Evolutionary conservation across 2,888 invertebrate genomes (phyloP).

Genomic region (Acronicta psi): DNA sequence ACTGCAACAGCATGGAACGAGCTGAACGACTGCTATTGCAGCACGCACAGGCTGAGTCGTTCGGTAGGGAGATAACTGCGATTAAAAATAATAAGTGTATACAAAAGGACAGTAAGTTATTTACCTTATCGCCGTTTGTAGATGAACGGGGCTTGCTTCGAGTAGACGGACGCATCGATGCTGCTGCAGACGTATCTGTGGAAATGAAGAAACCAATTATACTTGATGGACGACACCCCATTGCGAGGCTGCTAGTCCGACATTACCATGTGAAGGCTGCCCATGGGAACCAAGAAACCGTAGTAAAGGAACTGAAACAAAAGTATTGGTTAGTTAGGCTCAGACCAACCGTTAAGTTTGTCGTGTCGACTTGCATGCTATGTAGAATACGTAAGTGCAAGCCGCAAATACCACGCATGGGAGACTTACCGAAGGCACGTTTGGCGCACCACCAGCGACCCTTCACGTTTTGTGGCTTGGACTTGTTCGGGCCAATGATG

Average conservation of each 20-base stretch:
- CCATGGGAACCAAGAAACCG: conserved; percentile 7
- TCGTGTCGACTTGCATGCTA: conserved; percentile 4
- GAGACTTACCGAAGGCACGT: conserved; percentile 38
- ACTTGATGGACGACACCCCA: conserved; percentile 2
- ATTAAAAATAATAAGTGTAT: neutral
- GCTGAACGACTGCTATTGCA: conserved; percentile 1
- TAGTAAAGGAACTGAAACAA: conserved; percentile 5
- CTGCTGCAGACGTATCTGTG: neutral
- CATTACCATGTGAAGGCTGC: conserved; percentile 2
- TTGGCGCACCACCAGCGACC: conserved; percentile 42
- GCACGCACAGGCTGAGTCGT: neutral
- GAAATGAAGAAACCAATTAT: conserved; percentile 3
- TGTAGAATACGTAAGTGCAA: neutral
- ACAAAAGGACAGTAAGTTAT: neutral
- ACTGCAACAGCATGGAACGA: conserved; percentile 1
- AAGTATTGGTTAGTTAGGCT: conserved; percentile 7
- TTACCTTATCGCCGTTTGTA: conserved; percentile 2
- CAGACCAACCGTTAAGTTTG: conserved; percentile 5
- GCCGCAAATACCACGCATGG: conserved; percentile 29
- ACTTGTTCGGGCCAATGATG: conserved; percentile 38
- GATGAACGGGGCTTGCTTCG: neutral
- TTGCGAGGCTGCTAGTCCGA: neutral
- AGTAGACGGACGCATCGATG: neutral
- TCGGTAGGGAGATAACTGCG: neutral
- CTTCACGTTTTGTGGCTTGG: conserved; percentile 32